Evolutionary conservation across 1,140 invertebrate genomes (phyloP).

Genomic region (Antheraea mylitta): DNA sequence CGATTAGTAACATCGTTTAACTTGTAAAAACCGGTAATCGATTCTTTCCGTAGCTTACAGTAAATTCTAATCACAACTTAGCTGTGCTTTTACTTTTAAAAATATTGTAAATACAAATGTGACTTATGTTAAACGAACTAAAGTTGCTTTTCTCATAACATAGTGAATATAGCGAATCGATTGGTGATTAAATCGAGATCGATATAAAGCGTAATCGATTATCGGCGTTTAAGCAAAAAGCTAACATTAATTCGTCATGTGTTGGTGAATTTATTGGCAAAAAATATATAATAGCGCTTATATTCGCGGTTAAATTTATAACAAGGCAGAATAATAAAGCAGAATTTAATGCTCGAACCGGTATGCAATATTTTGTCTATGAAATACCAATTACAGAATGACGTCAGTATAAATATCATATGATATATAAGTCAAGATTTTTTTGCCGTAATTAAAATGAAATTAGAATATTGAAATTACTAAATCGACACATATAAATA

Average conservation of each 20-base stretch:
- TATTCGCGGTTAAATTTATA: neutral
- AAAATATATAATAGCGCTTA: neutral
- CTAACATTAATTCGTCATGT: neutral
- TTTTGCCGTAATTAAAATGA: too few species aligned
- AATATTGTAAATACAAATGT: neutral
- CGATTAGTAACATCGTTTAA: neutral
- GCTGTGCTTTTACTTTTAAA: neutral
- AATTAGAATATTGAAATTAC: too few species aligned
- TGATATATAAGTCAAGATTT: too few species aligned
- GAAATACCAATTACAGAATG: neutral
- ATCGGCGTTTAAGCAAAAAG: neutral
- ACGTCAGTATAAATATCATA: neutral
- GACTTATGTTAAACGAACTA: neutral
- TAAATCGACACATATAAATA: too few species aligned
- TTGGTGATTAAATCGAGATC: neutral
- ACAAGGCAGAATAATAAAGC: neutral
- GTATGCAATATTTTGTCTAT: neutral
- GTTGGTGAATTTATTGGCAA: neutral
- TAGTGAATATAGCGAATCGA: neutral
- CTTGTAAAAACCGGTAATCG: neutral
- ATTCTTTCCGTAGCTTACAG: neutral
- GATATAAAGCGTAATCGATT: neutral
- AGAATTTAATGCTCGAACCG: neutral
- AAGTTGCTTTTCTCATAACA: neutral
- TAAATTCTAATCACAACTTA: neutral